Evolutionary conservation across 2,888 invertebrate species (phyloP).

Genomic region (Erannis defoliaria): DNA sequence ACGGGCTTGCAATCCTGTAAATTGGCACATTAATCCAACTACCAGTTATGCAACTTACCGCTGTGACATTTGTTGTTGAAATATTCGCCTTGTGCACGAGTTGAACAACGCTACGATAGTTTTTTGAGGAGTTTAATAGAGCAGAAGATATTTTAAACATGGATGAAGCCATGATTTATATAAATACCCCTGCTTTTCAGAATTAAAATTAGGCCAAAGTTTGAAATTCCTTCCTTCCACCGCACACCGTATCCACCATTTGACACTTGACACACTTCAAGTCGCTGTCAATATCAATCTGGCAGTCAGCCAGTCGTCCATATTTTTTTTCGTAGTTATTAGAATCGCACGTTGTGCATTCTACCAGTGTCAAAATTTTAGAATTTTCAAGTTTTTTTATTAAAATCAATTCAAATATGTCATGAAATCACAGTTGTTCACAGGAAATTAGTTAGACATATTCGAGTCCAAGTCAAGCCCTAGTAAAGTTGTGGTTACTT

Average conservation of each 20-base stretch:
- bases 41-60: slow-evolving; percentile 83
- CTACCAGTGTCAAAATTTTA: too few relatives aligned
- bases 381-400: too few relatives aligned
- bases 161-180: slow-evolving; percentile 70
- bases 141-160: slow-evolving; percentile 73
- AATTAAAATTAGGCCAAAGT: background rate
- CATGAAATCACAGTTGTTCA: too few relatives aligned
- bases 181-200: slow-evolving; percentile 27
- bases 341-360: too few relatives aligned
- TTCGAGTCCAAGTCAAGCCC: too few relatives aligned
- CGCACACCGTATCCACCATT: background rate
- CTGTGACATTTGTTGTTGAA: slow-evolving; percentile 70
- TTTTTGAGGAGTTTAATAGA: slow-evolving; percentile 65
- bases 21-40: slow-evolving; percentile 1
- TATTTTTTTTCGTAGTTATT: too few relatives aligned
- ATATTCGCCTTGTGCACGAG: slow-evolving; percentile 69
- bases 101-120: slow-evolving; percentile 65
- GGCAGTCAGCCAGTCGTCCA: background rate
- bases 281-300: background rate
- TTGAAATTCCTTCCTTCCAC: background rate
- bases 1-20: background rate
- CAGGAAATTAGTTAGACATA: too few relatives aligned
- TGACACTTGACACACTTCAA: background rate
- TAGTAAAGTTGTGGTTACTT: too few relatives aligned
- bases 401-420: too few relatives aligned